Evolutionary conservation across 1,140 invertebrate species (phyloP), one percentile per base, ranked within the genome.

Genomic region (Zaprionus ornatus): DNA sequence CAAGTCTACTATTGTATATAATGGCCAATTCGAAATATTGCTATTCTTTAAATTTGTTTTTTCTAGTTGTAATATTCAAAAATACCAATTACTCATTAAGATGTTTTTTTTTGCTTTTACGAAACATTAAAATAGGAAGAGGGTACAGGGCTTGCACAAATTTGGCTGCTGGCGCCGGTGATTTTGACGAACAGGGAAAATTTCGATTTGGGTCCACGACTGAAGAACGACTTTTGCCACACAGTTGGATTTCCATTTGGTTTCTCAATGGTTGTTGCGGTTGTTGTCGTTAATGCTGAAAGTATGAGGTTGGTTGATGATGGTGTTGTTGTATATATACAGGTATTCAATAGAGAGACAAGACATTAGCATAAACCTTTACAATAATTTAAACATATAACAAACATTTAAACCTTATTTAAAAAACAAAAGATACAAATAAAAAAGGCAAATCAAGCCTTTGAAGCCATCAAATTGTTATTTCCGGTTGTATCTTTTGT

Each of bases 321-420:
- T 68, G 40, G 25, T 59, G 69, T 23, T 64, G 68, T 61, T 83
- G 74, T 87, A 80, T 87, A 87, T 87, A 80, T 83, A 88, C 77
- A 87, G 77, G 84, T 88, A 82, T 87, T 88, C 77, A 83, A 87
- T 87, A 87, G 84, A 87, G 84, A 87, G 84, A n/a, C n/a, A n/a
- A n/a, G n/a, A n/a, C n/a, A n/a, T n/a, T n/a, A n/a, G n/a, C n/a
- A n/a, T n/a, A n/a, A n/a, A n/a, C n/a, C n/a, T n/a, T n/a, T n/a
- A n/a, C n/a, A n/a, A n/a, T n/a, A n/a, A n/a, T n/a, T n/a, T n/a
- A n/a, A n/a, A n/a, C n/a, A n/a, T n/a, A n/a, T n/a, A n/a, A n/a
- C n/a, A n/a, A n/a, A n/a, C n/a, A n/a, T n/a, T n/a, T n/a, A n/a
- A n/a, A n/a, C n/a, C n/a, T n/a, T n/a, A n/a, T n/a, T n/a, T n/a